Conservation (phyloP, 2,113 vertebrate species). For the Progne subis region DNA sequence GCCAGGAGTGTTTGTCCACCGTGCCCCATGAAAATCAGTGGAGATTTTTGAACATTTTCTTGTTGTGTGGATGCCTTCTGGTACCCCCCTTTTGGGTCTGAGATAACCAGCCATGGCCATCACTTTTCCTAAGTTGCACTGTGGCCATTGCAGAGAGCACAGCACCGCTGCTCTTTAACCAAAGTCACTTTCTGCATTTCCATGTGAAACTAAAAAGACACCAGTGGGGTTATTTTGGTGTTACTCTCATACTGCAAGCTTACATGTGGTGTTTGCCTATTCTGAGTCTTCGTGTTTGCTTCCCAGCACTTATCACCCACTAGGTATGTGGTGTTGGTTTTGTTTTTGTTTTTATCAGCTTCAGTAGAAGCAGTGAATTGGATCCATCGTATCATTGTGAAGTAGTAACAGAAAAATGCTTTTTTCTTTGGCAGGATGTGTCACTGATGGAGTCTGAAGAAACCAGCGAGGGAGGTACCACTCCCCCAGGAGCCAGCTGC, state of each 20-base stretch:
- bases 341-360: background rate
- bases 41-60: background rate
- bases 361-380: background rate
- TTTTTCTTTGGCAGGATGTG: constrained; percentile 49
- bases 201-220: background rate
- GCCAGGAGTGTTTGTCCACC: background rate
- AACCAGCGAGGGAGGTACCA: background rate
- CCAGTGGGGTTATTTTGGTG: background rate
- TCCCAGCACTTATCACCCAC: background rate
- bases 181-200: background rate
- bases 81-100: background rate
- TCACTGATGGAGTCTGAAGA: constrained; percentile 72
- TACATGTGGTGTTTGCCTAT: background rate
- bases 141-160: background rate
- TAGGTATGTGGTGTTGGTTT: background rate
- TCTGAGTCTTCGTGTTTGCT: background rate
- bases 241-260: background rate
- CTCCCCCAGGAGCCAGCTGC: background rate
- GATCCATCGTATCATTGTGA: background rate
- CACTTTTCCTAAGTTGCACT: background rate
- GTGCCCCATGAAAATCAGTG: background rate
- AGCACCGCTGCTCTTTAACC: background rate
- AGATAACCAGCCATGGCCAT: background rate
- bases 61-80: background rate
- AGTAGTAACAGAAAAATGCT: background rate